phyloP scores from a whole-genome alignment of 2,888 invertebrate genomes.

The Drosophila affinis region DNA sequence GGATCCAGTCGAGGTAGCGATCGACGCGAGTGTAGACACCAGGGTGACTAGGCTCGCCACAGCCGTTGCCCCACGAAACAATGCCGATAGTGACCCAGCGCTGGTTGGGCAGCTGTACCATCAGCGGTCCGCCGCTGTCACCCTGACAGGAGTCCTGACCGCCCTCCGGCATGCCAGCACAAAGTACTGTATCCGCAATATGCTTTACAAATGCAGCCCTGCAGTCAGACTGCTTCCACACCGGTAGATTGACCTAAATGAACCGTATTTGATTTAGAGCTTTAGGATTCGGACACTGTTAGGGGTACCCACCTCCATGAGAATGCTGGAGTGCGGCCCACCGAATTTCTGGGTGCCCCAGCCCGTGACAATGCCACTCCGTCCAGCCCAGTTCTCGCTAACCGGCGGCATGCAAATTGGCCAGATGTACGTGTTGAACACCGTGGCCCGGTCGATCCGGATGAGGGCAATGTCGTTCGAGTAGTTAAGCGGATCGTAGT shows the following conservation, averaged over 20 bases:
- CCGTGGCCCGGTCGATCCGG: conserved; percentile 87
- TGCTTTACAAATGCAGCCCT: conserved; percentile 83
- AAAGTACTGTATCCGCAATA: conserved; percentile 88
- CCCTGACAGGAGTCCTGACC: conserved; percentile 93
- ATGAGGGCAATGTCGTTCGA: conserved; percentile 91
- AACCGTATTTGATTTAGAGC: neutral
- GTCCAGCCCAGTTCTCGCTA: conserved; percentile 86
- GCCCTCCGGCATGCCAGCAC: conserved; percentile 90
- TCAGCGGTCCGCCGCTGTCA: conserved; percentile 88
- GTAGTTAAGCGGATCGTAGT: conserved; percentile 88
- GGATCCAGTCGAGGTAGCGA: conserved; percentile 81
- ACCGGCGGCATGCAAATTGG: conserved; percentile 92
- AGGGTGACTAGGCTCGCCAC: conserved; percentile 90
- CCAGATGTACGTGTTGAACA: conserved; percentile 92
- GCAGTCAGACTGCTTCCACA: conserved; percentile 90
- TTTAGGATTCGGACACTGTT: no score
- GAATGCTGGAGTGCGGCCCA: conserved; percentile 87
- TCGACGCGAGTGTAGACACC: conserved; percentile 91
- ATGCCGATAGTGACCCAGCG: conserved; percentile 92
- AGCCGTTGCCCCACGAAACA: conserved; percentile 93
- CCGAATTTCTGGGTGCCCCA: conserved; percentile 91
- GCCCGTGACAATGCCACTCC: conserved; percentile 88
- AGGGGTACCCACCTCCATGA: conserved; percentile 88
- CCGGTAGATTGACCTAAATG: conserved; percentile 86
- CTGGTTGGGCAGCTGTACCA: conserved; percentile 89